These are phyloP conservation scores for Emydura subglobosa DNA, from an alignment of 2,113 vertebrate species.

Conservation along the genomic window DNA sequence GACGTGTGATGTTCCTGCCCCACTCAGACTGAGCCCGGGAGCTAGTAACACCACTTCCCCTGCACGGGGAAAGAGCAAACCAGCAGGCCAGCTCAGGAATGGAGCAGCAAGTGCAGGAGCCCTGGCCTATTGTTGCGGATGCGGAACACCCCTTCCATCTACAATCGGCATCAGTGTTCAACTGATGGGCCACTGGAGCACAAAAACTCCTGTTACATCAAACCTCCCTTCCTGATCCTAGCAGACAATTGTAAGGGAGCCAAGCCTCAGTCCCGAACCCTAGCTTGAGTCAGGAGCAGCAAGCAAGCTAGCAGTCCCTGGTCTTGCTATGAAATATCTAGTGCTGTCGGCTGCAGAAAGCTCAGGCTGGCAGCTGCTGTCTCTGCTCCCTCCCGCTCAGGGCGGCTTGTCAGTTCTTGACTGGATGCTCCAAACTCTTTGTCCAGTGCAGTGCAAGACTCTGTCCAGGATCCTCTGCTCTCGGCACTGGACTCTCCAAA, in stretches of 20 bases:
- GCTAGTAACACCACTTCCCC: neutral
- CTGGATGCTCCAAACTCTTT: neutral
- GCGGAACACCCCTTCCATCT: neutral
- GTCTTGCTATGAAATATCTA: neutral
- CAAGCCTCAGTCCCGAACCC: too few relatives aligned
- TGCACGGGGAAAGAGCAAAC: neutral
- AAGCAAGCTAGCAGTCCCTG: too few relatives aligned
- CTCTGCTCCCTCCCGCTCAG: neutral
- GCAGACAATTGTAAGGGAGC: too few relatives aligned
- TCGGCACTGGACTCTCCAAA: neutral
- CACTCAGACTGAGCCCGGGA: neutral
- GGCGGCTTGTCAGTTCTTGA: neutral
- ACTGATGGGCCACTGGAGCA: too few relatives aligned
- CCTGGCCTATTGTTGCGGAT: neutral
- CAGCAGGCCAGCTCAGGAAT: neutral
- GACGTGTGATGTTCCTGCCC: neutral
- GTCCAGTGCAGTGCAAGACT: too few relatives aligned
- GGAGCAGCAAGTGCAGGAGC: neutral
- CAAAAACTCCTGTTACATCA: too few relatives aligned
- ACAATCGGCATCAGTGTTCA: neutral
- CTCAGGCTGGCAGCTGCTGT: neutral
- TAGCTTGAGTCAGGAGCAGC: too few relatives aligned
- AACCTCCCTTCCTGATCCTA: too few relatives aligned
- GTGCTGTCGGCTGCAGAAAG: neutral
- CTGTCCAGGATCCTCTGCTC: neutral